These are phyloP conservation scores for Drosophila lacertosa DNA, from an alignment of 1,140 invertebrate species.

Conservation along the genomic window DNA sequence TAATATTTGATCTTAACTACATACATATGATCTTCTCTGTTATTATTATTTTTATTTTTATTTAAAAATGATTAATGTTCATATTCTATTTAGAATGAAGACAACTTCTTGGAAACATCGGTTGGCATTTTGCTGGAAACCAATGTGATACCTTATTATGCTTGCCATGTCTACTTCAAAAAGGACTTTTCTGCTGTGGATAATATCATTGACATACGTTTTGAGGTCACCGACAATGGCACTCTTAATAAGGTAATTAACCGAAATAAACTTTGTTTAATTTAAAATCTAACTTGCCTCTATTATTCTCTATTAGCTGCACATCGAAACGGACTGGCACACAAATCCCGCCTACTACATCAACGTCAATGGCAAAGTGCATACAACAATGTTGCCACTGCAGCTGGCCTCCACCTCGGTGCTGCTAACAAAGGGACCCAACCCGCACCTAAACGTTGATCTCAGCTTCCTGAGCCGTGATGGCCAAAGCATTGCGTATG, in stretches of 20 bases:
- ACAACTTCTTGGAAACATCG: conserved; percentile 86
- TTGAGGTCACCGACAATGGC: conserved; percentile 84
- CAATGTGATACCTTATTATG: conserved; percentile 87
- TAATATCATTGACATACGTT: conserved; percentile 86
- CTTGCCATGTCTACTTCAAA: conserved; percentile 86
- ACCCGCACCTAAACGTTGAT: conserved; percentile 67
- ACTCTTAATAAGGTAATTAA: conserved; percentile 58
- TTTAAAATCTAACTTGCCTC: not conserved
- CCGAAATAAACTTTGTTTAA: not conserved
- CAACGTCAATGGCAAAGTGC: conserved; percentile 62
- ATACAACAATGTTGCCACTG: conserved; percentile 73
- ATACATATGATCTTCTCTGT: too few species aligned
- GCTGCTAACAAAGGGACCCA: conserved; percentile 46
- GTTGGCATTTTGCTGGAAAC: conserved; percentile 86
- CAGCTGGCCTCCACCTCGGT: conserved; percentile 59
- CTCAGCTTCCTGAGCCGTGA: conserved; percentile 56
- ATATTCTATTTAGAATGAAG: conserved; percentile 84
- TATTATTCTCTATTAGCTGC: conserved; percentile 51
- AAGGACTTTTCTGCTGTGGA: conserved; percentile 88
- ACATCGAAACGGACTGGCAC: conserved; percentile 68
- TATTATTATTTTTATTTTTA: too few species aligned
- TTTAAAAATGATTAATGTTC: too few species aligned
- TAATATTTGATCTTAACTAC: too few species aligned
- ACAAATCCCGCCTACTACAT: conserved; percentile 48
- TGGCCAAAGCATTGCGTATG: conserved; percentile 62